phyloP scores from a whole-genome alignment of 37 sponge, comb jelly and placozoan genomes.

The Theonella swinhoei region DNA sequence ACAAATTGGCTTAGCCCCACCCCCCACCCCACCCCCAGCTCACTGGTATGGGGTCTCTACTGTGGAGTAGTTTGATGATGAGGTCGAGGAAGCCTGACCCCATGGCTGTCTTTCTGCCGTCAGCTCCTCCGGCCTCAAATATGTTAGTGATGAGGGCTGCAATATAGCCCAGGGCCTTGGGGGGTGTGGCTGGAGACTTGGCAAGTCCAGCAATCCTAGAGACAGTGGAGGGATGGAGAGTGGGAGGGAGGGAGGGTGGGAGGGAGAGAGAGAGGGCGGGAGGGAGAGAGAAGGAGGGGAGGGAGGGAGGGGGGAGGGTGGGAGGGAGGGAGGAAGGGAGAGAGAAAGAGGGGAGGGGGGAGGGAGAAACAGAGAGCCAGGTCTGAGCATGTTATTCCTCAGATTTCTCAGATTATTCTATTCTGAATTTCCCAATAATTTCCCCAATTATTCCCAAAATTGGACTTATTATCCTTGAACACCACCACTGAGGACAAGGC shows the following conservation, averaged over 20 bases:
- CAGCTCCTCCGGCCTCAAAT: constrained; percentile 68
- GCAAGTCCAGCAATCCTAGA: constrained; percentile 40
- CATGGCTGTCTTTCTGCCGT: constrained; percentile 71
- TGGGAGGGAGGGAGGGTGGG: not conserved
- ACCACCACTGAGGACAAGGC: too few species aligned
- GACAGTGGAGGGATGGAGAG: not conserved
- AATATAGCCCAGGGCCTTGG: constrained; percentile 37
- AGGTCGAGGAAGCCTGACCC: constrained; percentile 78
- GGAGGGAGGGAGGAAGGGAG: constrained; percentile 10
- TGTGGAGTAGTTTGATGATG: constrained; percentile 76
- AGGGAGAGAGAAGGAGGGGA: too few species aligned
- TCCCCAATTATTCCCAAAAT: too few species aligned
- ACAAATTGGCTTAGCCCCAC: too few species aligned
- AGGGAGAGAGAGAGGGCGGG: not conserved
- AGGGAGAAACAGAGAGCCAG: not conserved
- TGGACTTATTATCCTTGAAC: too few species aligned
- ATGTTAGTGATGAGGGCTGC: constrained; percentile 66
- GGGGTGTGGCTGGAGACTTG: constrained; percentile 23
- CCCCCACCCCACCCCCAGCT: too few species aligned
- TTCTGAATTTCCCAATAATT: too few species aligned
- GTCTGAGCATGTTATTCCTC: too few species aligned
- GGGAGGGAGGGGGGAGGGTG: too few species aligned
- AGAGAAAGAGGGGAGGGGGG: constrained; percentile 22
- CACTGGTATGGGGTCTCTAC: constrained; percentile 82
- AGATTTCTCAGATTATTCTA: too few species aligned